These are phyloP conservation scores for Drosophila tripunctata DNA, from an alignment of 2,888 invertebrate species.

Conservation along the genomic window DNA sequence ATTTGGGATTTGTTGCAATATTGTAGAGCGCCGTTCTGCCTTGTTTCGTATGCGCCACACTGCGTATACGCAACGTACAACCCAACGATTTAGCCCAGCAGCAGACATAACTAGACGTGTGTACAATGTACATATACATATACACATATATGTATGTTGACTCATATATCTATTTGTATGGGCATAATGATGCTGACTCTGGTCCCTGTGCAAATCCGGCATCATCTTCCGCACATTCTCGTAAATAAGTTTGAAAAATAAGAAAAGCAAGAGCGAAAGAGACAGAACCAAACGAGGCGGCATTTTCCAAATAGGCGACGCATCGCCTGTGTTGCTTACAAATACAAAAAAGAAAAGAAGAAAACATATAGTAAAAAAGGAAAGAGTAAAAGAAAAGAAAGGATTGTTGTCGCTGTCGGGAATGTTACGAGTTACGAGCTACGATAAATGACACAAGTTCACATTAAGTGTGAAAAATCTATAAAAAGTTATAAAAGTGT, in stretches of 20 bases:
- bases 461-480: slow-evolving; percentile 78
- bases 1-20: slow-evolving; percentile 74
- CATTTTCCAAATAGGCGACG: slow-evolving; percentile 47
- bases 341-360: too few relatives aligned
- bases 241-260: slow-evolving; percentile 65
- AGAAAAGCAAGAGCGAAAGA: too few relatives aligned
- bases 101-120: slow-evolving; percentile 14
- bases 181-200: slow-evolving; percentile 39
- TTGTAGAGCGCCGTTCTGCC: slow-evolving; percentile 36
- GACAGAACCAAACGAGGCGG: slow-evolving; percentile 15
- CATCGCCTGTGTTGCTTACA: slow-evolving; percentile 40
- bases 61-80: slow-evolving; percentile 63
- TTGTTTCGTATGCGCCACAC: slow-evolving; percentile 66
- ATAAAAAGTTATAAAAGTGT: slow-evolving; percentile 80
- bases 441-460: slow-evolving; percentile 74
- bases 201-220: slow-evolving; percentile 57
- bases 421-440: slow-evolving; percentile 34
- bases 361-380: too few relatives aligned
- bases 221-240: slow-evolving; percentile 66
- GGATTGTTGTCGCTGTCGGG: slow-evolving; percentile 66
- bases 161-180: slow-evolving; percentile 33
- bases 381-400: slow-evolving; percentile 31
- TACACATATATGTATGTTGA: too few relatives aligned
- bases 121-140: slow-evolving; percentile 1
- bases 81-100: slow-evolving; percentile 24